phyloP scores from a whole-genome alignment of 2,888 invertebrate species.

The Spatulosminthurus flaviceps region DNA sequence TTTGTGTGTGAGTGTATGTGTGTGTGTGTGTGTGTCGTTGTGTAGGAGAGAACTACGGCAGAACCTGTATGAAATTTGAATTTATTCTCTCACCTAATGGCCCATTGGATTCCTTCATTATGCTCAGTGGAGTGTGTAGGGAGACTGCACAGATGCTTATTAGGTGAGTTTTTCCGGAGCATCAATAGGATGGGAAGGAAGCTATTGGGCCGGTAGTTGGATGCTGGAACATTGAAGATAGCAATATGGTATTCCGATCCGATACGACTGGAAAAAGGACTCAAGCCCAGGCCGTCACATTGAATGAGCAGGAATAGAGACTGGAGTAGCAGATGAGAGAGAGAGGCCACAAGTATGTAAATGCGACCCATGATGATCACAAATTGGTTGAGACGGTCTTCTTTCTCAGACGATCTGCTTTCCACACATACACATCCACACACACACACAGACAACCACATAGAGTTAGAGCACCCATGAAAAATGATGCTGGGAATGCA shows the following conservation, averaged over 20 bases:
- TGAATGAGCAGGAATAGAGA: slow-evolving; percentile 35
- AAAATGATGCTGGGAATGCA: slow-evolving; percentile 53
- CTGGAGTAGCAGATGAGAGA: slow-evolving; percentile 46
- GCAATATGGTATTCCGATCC: slow-evolving; percentile 44
- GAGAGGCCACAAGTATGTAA: slow-evolving; percentile 57
- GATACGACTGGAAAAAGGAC: neutral
- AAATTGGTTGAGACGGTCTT: slow-evolving; percentile 46
- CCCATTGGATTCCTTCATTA: slow-evolving; percentile 52
- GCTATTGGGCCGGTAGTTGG: slow-evolving; percentile 32
- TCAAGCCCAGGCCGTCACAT: slow-evolving; percentile 35
- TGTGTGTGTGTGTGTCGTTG: neutral
- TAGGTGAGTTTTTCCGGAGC: slow-evolving; percentile 36
- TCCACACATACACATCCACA: neutral
- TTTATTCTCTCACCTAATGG: slow-evolving; percentile 47
- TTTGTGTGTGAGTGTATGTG: neutral
- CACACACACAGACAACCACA: neutral
- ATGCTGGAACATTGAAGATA: slow-evolving; percentile 33
- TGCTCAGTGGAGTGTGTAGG: slow-evolving; percentile 32
- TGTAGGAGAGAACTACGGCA: slow-evolving; percentile 5
- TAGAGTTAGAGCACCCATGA: slow-evolving; percentile 46
- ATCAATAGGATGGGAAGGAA: slow-evolving; percentile 30
- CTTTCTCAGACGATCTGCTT: slow-evolving; percentile 32
- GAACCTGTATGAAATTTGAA: slow-evolving; percentile 36
- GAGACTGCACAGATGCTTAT: slow-evolving; percentile 49
- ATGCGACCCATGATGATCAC: slow-evolving; percentile 52